These are phyloP conservation scores for Lasioglossum malachurum DNA, from an alignment of 2,888 invertebrate genomes.

Conservation along the genomic window DNA sequence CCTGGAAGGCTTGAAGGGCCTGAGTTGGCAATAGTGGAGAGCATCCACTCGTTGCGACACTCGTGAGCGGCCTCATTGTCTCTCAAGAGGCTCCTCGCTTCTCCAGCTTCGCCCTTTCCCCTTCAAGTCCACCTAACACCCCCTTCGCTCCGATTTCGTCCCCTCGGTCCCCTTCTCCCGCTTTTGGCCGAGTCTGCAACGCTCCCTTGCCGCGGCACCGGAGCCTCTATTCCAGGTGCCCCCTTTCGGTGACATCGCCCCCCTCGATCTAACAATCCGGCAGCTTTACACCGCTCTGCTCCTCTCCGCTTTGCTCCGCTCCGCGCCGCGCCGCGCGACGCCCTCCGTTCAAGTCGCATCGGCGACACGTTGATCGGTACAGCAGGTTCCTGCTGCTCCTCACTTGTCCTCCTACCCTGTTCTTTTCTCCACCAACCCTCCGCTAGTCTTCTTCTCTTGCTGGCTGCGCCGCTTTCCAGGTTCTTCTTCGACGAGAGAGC, in stretches of 20 bases:
- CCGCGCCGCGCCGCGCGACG: background rate
- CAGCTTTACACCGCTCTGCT: slow-evolving; percentile 40
- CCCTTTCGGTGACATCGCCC: slow-evolving; percentile 57
- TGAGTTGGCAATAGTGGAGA: slow-evolving; percentile 85
- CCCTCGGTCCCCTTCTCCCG: slow-evolving; percentile 29
- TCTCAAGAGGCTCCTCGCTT: slow-evolving; percentile 81
- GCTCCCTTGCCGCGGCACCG: slow-evolving; percentile 43
- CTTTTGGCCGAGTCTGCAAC: slow-evolving; percentile 54
- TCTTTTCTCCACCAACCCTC: slow-evolving; percentile 24
- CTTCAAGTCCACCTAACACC: slow-evolving; percentile 54
- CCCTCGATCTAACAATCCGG: slow-evolving; percentile 65
- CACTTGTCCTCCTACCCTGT: slow-evolving; percentile 24
- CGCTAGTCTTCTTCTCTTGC: slow-evolving; percentile 28
- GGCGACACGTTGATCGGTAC: slow-evolving; percentile 58
- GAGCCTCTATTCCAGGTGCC: slow-evolving; percentile 37
- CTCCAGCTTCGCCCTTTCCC: slow-evolving; percentile 71
- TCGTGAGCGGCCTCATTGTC: slow-evolving; percentile 85
- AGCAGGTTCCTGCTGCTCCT: slow-evolving; percentile 42
- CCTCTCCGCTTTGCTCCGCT: background rate
- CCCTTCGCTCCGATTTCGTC: slow-evolving; percentile 59
- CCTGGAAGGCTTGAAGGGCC: slow-evolving; percentile 81
- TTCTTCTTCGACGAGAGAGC: slow-evolving; percentile 41
- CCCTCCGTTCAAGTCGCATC: slow-evolving; percentile 52
- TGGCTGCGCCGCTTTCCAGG: slow-evolving; percentile 39
- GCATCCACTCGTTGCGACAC: slow-evolving; percentile 84